Base-by-base conservation (phyloP, 1,140 invertebrate genomes). In the Lepidurus apus region DNA sequence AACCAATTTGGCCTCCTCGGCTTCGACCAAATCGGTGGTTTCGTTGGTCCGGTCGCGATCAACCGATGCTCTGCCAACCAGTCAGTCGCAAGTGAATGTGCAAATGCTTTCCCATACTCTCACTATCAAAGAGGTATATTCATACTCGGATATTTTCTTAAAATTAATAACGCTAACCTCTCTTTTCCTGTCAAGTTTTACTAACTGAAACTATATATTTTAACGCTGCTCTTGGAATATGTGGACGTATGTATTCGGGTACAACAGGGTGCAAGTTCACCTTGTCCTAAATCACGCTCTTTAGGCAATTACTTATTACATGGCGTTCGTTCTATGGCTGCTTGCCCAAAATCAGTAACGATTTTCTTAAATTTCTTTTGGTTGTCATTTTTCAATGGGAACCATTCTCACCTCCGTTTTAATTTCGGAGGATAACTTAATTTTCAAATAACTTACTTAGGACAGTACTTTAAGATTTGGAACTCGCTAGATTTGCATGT, bases 21-120 rank as follows among this genome's bases (percentile, higher is more conserved):
- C 73, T 53, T 79, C 65, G 75, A 84, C 89, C 89, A 82, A 89
- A 91, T 82, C 87, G 91, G 80, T 80, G 79, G 74, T 34, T 83
- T 82, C 73, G 89, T 89, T 78, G 91, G 89, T 90, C 65, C 87
- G 92, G 82, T 93, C 93, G 74, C 88, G 92, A 82, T 95, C 93
- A 34, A 91, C 91, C 74, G 94, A 96, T 85, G 95, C 95, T 87
- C 86, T 96, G 81, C 93, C 93, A 78, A 94, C 93, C 82, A 94
- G 93, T 87, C 93, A 95, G 84, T 94, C 93, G 74, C 94, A 96
- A 88, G 91, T 93, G 85, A 94, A 95, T 86, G 95, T 96, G 80
- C 93, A 95, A 86, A 95, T 95, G 93, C 92, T 94, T 89, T 95
- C 93, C 21, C 93, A 95, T 83, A 96, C 94, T 65, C 89, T 96